Percentiles rank a stretch among this genome's conserved stretches.
Conservation (phyloP, 2,113 vertebrate species). For the Pagrus major region DNA sequence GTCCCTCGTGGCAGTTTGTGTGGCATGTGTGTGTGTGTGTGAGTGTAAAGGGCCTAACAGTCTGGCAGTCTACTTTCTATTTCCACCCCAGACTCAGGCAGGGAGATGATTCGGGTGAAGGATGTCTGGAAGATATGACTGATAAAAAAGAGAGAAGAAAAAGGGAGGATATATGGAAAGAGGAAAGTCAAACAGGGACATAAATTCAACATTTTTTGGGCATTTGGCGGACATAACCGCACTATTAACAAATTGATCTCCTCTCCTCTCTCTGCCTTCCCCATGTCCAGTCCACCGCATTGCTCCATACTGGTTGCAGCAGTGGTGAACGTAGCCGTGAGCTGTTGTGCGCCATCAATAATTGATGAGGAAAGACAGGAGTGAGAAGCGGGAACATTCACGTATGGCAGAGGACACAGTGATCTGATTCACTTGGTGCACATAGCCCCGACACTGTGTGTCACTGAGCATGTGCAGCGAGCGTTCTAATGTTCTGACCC, state of each 20-base stretch:
- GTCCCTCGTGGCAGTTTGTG: slow-evolving; percentile 61
- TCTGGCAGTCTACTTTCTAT: slow-evolving; percentile 55
- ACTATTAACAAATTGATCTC: slow-evolving; percentile 27
- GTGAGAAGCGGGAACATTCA: slow-evolving; percentile 78
- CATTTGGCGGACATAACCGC: slow-evolving; percentile 16
- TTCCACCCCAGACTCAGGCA: slow-evolving; percentile 28
- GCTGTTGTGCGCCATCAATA: slow-evolving; percentile 78
- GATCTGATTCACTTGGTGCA: slow-evolving; percentile 69
- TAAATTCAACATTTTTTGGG: slow-evolving; percentile 11
- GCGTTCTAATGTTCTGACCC: slow-evolving; percentile 80
- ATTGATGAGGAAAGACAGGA: slow-evolving; percentile 80
- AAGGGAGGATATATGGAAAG: neutral
- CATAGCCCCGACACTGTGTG: slow-evolving; percentile 51
- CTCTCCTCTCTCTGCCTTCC: slow-evolving; percentile 11
- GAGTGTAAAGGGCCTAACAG: slow-evolving; percentile 21
- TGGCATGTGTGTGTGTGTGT: slow-evolving; percentile 38
- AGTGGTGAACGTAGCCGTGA: slow-evolving; percentile 44
- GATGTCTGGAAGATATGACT: slow-evolving; percentile 43
- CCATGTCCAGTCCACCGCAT: slow-evolving; percentile 46
- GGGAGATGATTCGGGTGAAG: slow-evolving; percentile 35
- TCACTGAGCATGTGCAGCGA: slow-evolving; percentile 77
- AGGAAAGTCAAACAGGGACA: neutral
- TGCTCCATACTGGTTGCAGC: slow-evolving; percentile 53
- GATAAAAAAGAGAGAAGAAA: slow-evolving; percentile 4
- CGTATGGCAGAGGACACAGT: slow-evolving; percentile 66